phyloP scores from a whole-genome alignment of 2,113 vertebrate species.

The Tenrec ecaudatus region DNA sequence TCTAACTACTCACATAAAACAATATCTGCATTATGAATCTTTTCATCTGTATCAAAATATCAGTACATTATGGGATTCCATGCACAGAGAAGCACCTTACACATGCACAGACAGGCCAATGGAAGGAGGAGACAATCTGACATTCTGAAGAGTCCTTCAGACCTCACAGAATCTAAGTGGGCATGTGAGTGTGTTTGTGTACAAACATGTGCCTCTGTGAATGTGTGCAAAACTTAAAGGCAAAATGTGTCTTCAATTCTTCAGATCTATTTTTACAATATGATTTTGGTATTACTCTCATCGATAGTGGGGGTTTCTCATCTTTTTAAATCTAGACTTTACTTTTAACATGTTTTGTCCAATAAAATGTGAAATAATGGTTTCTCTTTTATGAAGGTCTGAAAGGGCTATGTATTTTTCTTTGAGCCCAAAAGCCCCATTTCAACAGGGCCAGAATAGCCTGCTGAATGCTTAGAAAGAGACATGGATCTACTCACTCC shows the following conservation, averaged over 20 bases:
- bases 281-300: background rate
- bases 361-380: too few relatives aligned
- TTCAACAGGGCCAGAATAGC: too few relatives aligned
- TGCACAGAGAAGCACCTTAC: too few relatives aligned
- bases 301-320: background rate
- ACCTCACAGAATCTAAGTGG: background rate
- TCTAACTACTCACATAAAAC: constrained; percentile 4
- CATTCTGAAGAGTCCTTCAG: too few relatives aligned
- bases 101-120: too few relatives aligned
- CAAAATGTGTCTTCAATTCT: background rate
- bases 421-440: too few relatives aligned
- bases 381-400: too few relatives aligned
- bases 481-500: background rate
- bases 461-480: background rate
- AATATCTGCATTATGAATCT: background rate
- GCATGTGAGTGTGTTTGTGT: background rate
- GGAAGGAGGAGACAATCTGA: too few relatives aligned
- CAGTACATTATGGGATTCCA: background rate
- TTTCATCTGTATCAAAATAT: background rate
- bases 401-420: too few relatives aligned
- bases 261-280: background rate
- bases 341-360: background rate
- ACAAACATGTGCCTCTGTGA: too few relatives aligned
- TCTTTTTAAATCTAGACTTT: background rate
- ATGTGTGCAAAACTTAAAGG: too few relatives aligned